Evolutionary conservation across 2,888 invertebrate species (phyloP).

Genomic region (Cancer borealis): DNA sequence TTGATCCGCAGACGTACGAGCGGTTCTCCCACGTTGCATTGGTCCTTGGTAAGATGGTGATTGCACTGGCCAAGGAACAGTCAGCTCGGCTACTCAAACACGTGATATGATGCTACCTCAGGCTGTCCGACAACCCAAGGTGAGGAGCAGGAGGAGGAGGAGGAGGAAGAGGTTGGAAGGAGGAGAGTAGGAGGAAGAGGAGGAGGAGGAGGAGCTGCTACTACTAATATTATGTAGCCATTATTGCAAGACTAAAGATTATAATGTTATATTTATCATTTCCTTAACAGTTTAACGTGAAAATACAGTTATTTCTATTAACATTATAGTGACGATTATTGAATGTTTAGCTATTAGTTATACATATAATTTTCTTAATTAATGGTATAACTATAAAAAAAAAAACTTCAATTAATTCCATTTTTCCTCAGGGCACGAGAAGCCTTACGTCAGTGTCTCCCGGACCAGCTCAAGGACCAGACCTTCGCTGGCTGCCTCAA

Average conservation of each 20-base stretch:
- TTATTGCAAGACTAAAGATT: too few species aligned
- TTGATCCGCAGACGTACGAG: slow-evolving; percentile 91
- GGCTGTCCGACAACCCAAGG: slow-evolving; percentile 98
- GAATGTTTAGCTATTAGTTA: too few species aligned
- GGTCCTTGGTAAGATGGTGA: slow-evolving; percentile 99
- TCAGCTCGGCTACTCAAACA: slow-evolving; percentile 97
- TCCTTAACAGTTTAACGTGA: too few species aligned
- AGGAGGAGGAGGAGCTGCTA: too few species aligned
- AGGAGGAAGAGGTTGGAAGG: background rate
- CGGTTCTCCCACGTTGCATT: slow-evolving; percentile 99
- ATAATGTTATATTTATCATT: too few species aligned
- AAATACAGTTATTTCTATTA: too few species aligned
- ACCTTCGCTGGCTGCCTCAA: slow-evolving; percentile 97
- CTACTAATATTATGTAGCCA: too few species aligned
- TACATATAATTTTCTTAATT: too few species aligned
- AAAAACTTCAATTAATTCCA: background rate
- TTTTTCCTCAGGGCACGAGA: slow-evolving; percentile 89
- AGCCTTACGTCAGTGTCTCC: slow-evolving; percentile 97
- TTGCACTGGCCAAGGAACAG: slow-evolving; percentile 97
- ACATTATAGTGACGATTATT: too few species aligned
- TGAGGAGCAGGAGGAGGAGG: slow-evolving; percentile 79
- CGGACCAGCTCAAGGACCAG: slow-evolving; percentile 96
- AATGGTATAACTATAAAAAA: background rate
- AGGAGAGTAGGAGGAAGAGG: too few species aligned
- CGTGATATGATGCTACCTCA: slow-evolving; percentile 97